Percentiles rank a stretch among this genome's conserved stretches.
Conservation (phyloP, 2,797 vertebrate species). For the Novumbra hubbsi region DNA sequence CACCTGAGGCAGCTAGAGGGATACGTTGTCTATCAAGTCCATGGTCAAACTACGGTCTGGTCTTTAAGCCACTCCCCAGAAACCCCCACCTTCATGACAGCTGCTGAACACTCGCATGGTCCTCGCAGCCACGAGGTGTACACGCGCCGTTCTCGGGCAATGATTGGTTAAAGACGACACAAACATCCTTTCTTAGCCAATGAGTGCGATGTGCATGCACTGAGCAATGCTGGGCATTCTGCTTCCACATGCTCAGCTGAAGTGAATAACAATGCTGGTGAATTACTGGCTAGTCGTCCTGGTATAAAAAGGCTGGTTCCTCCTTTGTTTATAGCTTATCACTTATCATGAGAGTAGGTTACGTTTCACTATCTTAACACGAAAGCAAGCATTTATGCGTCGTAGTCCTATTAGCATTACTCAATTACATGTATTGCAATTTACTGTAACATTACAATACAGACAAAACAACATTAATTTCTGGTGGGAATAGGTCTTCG, state of each 20-base stretch:
- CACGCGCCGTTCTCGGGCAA: constrained; percentile 74
- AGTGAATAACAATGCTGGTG: constrained; percentile 46
- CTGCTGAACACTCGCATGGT: constrained; percentile 70
- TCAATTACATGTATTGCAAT: not conserved
- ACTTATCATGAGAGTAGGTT: not conserved
- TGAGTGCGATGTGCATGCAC: constrained; percentile 83
- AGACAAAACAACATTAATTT: not conserved
- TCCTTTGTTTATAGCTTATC: constrained; percentile 9
- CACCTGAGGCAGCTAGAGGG: no score
- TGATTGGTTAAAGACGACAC: constrained; percentile 75
- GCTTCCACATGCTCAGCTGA: constrained; percentile 20
- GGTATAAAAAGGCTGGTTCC: constrained; percentile 64
- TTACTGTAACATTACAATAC: not conserved
- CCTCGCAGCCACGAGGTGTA: constrained; percentile 73
- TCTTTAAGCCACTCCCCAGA: not conserved
- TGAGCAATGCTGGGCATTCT: constrained; percentile 62
- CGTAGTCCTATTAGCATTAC: not conserved
- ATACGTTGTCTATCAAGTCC: no score
- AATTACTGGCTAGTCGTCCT: constrained; percentile 18
- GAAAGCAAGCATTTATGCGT: not conserved
- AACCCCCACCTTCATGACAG: constrained; percentile 7
- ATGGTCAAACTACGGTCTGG: no score
- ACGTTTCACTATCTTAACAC: not conserved
- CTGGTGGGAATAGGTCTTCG: not conserved
- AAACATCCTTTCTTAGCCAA: constrained; percentile 83